phyloP scores from a whole-genome alignment of 1,140 invertebrate genomes.

The Eulimnadia texana region DNA sequence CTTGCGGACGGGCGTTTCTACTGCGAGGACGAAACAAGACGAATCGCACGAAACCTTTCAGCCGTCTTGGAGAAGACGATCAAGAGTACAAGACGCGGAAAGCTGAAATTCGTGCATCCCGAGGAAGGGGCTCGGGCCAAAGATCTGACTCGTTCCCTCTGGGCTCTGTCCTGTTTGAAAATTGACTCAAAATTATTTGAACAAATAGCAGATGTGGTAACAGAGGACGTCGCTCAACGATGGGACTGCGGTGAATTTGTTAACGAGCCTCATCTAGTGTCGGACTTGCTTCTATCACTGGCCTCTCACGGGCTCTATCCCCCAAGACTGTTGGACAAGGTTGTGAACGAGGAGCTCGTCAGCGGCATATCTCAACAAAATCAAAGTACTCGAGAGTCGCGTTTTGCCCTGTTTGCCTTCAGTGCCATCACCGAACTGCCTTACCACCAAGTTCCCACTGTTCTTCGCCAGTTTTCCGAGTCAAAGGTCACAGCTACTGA shows the following conservation, averaged over 20 bases:
- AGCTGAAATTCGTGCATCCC: conserved; percentile 8
- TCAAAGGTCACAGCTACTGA: background rate
- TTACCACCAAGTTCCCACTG: background rate
- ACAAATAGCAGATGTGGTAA: background rate
- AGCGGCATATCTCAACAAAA: background rate
- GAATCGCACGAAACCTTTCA: background rate
- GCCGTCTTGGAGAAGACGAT: background rate
- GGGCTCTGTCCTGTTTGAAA: conserved; percentile 1
- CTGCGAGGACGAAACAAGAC: background rate
- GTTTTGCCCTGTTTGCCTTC: background rate
- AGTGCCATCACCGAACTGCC: background rate
- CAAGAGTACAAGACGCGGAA: no score
- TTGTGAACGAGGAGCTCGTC: background rate
- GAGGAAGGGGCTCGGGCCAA: conserved; percentile 3
- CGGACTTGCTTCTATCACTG: conserved; percentile 9
- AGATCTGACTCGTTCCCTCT: conserved; percentile 11
- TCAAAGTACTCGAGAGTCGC: background rate
- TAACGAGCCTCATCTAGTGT: background rate
- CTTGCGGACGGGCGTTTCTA: conserved; percentile 5
- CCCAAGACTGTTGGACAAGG: background rate
- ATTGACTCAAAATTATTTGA: background rate
- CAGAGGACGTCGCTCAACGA: background rate
- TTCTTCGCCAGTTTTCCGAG: background rate
- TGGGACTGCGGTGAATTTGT: background rate
- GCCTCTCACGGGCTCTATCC: conserved; percentile 9